Percentiles rank a stretch among this genome's conserved stretches.
phyloP scores from a whole-genome alignment of 2,113 vertebrate genomes.

The Connochaetes taurinus region DNA sequence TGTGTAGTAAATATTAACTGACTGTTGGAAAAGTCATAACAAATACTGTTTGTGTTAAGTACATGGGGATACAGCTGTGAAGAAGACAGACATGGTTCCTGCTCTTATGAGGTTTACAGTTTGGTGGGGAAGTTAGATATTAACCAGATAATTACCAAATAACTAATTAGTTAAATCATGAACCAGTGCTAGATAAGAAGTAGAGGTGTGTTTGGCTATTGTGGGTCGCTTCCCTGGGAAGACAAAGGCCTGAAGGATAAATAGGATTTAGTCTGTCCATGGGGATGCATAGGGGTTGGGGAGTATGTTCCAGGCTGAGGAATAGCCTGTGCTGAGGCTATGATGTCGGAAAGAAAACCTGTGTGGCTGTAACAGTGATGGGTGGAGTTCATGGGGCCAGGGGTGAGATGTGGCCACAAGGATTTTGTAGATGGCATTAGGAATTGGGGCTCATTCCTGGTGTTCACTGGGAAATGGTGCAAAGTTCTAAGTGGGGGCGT shows the following conservation, averaged over 20 bases:
- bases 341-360: neutral
- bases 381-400: neutral
- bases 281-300: neutral
- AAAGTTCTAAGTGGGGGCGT: neutral
- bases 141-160: neutral
- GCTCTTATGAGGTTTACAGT: neutral
- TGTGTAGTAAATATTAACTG: neutral
- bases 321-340: neutral
- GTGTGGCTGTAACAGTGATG: neutral
- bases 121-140: neutral
- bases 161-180: neutral
- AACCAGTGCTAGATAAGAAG: neutral
- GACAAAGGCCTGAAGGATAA: neutral
- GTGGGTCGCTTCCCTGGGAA: neutral
- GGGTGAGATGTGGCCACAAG: neutral
- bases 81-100: neutral
- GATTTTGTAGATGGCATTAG: neutral
- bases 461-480: neutral
- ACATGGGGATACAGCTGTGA: neutral
- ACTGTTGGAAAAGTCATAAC: neutral
- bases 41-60: neutral
- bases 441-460: neutral
- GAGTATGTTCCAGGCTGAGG: neutral
- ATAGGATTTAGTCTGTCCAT: neutral
- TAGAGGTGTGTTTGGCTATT: neutral